These are phyloP conservation scores for Apeira syringaria DNA, from an alignment of 2,888 invertebrate species.

Conservation along the genomic window DNA sequence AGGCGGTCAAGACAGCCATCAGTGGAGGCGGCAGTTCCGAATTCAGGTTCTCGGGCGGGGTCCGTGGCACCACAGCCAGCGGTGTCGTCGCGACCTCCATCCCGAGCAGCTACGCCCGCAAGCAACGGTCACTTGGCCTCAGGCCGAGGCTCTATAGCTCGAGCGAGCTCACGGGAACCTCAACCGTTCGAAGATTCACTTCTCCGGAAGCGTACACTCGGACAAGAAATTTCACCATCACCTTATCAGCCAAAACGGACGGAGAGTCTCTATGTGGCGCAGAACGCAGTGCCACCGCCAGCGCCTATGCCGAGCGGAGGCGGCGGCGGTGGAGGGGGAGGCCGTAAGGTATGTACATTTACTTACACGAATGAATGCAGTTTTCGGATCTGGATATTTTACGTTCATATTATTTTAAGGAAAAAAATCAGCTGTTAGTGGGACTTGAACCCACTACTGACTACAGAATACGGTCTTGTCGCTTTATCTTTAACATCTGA, in stretches of 20 bases:
- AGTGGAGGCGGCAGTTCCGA: conserved; percentile 85
- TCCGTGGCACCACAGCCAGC: conserved; percentile 90
- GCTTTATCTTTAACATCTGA: too few relatives aligned
- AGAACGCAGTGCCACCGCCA: conserved; percentile 70
- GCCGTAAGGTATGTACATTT: conserved; percentile 63
- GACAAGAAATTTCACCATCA: conserved; percentile 95
- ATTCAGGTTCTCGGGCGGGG: conserved; percentile 87
- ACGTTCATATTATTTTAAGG: too few relatives aligned
- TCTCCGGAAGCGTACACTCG: conserved; percentile 90
- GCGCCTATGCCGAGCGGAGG: conserved; percentile 62
- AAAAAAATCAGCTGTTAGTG: too few relatives aligned
- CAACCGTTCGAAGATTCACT: conserved; percentile 93
- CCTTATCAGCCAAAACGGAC: conserved; percentile 95
- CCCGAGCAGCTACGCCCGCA: conserved; percentile 79
- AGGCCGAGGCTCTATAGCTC: conserved; percentile 82
- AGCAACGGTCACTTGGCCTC: conserved; percentile 88
- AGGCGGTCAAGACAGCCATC: conserved; percentile 92
- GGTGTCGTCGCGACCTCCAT: conserved; percentile 84
- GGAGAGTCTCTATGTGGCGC: conserved; percentile 91
- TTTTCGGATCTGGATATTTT: too few relatives aligned
- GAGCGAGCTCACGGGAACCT: conserved; percentile 70
- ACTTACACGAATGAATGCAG: too few relatives aligned
- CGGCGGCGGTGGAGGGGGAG: conserved; percentile 67
- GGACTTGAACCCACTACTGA: too few relatives aligned
- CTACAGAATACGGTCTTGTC: too few relatives aligned